phyloP scores from a whole-genome alignment of 2,113 vertebrate genomes.

The Zapornia atra region DNA sequence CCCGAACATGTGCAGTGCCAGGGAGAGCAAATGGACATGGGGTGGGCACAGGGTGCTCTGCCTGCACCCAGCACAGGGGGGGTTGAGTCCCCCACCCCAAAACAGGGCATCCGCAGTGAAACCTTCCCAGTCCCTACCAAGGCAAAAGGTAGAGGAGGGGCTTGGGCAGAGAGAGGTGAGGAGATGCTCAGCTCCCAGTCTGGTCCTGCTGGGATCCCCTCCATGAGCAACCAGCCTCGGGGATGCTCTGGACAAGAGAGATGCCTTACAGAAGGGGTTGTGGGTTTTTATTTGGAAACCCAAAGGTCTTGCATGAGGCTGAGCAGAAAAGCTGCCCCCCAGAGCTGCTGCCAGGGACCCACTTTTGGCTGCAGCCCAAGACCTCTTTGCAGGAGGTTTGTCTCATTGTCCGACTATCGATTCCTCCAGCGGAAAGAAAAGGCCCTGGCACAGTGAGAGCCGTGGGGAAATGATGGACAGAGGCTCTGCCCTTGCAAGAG shows the following conservation, averaged over 20 bases:
- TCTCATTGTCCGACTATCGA: not conserved
- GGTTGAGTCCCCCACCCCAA: accelerated
- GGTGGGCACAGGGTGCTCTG: not conserved
- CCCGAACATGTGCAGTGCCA: not conserved
- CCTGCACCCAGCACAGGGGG: not conserved
- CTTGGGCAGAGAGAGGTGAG: not conserved
- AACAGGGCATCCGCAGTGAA: not conserved
- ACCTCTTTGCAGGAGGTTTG: not conserved
- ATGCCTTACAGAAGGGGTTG: accelerated
- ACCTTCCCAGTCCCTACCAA: accelerated
- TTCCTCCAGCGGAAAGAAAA: not conserved
- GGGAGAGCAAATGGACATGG: not conserved
- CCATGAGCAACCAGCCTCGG: not conserved
- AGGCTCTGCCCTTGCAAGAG: not conserved
- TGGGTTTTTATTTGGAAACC: not conserved
- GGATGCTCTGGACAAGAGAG: not conserved
- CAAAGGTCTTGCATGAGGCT: not conserved
- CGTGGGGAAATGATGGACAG: not conserved
- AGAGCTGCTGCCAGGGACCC: not conserved
- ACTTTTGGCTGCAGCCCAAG: not conserved
- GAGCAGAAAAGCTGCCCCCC: not conserved
- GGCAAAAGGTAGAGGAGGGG: not conserved
- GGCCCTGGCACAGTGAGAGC: accelerated
- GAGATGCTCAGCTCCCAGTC: not conserved
- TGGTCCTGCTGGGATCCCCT: not conserved